These are phyloP conservation scores for Aricia agestis DNA, from an alignment of 1,140 invertebrate species.

Conservation along the genomic window DNA sequence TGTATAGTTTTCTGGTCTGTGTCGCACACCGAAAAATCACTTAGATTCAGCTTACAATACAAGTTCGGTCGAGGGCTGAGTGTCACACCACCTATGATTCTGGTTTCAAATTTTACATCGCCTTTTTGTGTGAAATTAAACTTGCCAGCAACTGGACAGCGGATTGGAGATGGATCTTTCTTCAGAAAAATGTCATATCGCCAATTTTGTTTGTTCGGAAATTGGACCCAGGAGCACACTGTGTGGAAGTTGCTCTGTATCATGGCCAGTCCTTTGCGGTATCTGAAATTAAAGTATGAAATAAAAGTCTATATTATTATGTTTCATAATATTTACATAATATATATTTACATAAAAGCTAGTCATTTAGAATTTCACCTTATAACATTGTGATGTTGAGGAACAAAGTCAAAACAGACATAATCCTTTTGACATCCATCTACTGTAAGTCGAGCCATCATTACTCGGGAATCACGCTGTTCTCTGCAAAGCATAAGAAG, in stretches of 20 bases:
- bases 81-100: conserved; percentile 96
- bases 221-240: conserved; percentile 95
- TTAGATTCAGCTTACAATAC: conserved; percentile 95
- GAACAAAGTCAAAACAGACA: conserved; percentile 97
- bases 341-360: neutral
- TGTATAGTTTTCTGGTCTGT: conserved; percentile 94
- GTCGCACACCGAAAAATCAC: conserved; percentile 95
- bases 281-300: conserved; percentile 73
- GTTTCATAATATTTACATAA: no score
- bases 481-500: conserved; percentile 76
- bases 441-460: conserved; percentile 97
- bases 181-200: conserved; percentile 92
- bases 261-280: conserved; percentile 91
- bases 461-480: conserved; percentile 89
- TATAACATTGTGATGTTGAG: conserved; percentile 96
- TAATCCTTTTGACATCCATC: conserved; percentile 99
- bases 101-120: conserved; percentile 91
- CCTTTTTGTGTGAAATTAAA: conserved; percentile 94
- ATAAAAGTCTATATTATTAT: no score
- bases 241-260: conserved; percentile 93
- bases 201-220: conserved; percentile 90
- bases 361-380: conserved; percentile 47
- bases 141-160: conserved; percentile 97
- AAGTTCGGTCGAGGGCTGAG: conserved; percentile 93
- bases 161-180: conserved; percentile 92